Evolutionary conservation across 2,888 invertebrate species (phyloP).

Genomic region (Pammene aurita): DNA sequence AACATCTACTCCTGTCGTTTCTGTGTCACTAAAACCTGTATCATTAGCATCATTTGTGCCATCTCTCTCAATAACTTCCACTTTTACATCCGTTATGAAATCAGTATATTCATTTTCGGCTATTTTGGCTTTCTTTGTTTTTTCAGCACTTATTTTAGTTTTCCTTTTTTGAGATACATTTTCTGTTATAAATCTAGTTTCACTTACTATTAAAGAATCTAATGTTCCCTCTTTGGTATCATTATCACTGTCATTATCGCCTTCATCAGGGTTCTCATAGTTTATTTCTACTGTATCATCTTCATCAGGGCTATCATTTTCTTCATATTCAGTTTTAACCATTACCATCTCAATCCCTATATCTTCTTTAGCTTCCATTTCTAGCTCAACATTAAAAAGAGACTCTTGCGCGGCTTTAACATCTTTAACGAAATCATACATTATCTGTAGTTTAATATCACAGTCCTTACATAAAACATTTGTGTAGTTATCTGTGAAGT

Average conservation of each 20-base stretch:
- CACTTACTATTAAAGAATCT: background rate
- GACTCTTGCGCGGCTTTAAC: no score
- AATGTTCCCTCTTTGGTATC: background rate
- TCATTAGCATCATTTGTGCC: background rate
- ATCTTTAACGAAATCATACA: no score
- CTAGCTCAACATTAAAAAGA: no score
- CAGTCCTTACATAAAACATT: no score
- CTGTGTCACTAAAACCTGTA: background rate
- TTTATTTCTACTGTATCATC: background rate
- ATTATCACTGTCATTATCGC: no score
- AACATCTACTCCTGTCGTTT: background rate
- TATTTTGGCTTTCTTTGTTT: background rate
- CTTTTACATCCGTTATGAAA: background rate
- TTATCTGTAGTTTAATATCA: no score
- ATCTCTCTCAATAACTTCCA: background rate
- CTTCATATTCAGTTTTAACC: background rate
- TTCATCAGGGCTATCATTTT: background rate
- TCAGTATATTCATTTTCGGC: background rate
- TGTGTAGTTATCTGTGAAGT: no score
- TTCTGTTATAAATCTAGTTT: background rate
- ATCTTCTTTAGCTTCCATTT: no score
- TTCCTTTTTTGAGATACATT: constrained; percentile 10
- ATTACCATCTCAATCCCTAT: no score
- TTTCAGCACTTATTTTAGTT: background rate
- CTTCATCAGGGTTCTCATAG: no score